Evolutionary conservation across 2,797 vertebrate species (phyloP).

Genomic region (Halcyon chelicuti): DNA sequence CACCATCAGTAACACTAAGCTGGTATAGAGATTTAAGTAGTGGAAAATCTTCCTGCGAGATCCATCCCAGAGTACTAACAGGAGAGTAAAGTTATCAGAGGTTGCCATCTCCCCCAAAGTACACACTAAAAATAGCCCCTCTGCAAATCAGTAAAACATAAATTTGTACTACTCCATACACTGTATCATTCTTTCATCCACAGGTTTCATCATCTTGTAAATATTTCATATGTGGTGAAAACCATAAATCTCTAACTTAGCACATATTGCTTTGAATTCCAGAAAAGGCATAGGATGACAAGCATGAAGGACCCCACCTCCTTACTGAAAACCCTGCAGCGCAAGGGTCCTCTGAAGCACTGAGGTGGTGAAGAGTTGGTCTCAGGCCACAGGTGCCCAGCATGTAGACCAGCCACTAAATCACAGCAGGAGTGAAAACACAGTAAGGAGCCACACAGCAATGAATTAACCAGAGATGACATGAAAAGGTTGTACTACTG

Average conservation of each 20-base stretch:
- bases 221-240: neutral
- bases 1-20: neutral
- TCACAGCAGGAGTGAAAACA: neutral
- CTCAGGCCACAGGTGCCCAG: neutral
- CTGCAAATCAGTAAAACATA: neutral
- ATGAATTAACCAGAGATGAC: neutral
- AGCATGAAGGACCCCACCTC: fast-evolving
- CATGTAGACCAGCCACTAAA: neutral
- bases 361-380: neutral
- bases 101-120: fast-evolving
- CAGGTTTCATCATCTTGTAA: neutral
- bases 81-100: neutral
- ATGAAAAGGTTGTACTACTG: neutral
- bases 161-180: neutral
- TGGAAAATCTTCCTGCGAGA: fast-evolving
- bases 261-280: neutral
- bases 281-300: neutral
- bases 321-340: neutral
- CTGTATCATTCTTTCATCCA: neutral
- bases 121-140: neutral
- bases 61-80: neutral
- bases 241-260: neutral
- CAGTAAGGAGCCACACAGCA: fast-evolving
- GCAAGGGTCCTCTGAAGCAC: neutral
- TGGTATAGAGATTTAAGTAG: fast-evolving